Evolutionary conservation across 2,888 invertebrate species (phyloP).

Genomic region (Orthosia incerta): DNA sequence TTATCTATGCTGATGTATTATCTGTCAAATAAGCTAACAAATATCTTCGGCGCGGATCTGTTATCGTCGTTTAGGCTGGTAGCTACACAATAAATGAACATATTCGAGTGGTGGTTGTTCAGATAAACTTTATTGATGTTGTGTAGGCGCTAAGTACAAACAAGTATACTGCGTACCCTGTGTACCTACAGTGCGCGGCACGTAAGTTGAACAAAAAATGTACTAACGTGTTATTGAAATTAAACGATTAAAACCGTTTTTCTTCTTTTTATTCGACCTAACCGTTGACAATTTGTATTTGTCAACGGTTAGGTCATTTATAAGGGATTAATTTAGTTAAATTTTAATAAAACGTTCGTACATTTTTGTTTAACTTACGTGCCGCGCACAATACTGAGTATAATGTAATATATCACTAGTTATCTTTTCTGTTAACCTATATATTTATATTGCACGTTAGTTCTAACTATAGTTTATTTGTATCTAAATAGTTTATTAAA

Average conservation of each 20-base stretch:
- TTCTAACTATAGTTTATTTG: slow-evolving; percentile 67
- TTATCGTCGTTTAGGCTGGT: slow-evolving; percentile 79
- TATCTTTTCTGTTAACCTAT: slow-evolving; percentile 65
- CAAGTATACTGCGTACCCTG: slow-evolving; percentile 64
- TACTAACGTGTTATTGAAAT: no score
- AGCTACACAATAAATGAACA: slow-evolving; percentile 82
- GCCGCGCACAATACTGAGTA: slow-evolving; percentile 46
- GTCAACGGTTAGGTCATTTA: no score
- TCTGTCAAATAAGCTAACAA: slow-evolving; percentile 83
- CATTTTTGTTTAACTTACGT: no score
- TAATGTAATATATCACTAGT: slow-evolving; percentile 68
- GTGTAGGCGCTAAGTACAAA: slow-evolving; percentile 78
- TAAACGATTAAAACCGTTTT: no score
- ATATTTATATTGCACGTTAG: slow-evolving; percentile 71
- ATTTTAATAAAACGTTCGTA: no score
- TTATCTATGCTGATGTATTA: slow-evolving; percentile 82
- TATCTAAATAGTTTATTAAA: slow-evolving; percentile 62
- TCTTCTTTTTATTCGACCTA: no score
- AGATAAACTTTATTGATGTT: slow-evolving; percentile 85
- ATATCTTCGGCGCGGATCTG: slow-evolving; percentile 74
- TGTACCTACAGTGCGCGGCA: slow-evolving; percentile 44
- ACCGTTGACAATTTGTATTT: no score
- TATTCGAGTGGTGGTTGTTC: slow-evolving; percentile 80
- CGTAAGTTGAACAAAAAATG: no score
- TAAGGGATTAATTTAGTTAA: no score